Evolutionary conservation across 1,140 invertebrate genomes (phyloP).

Genomic region (Stenopsyche tienmushanensis): DNA sequence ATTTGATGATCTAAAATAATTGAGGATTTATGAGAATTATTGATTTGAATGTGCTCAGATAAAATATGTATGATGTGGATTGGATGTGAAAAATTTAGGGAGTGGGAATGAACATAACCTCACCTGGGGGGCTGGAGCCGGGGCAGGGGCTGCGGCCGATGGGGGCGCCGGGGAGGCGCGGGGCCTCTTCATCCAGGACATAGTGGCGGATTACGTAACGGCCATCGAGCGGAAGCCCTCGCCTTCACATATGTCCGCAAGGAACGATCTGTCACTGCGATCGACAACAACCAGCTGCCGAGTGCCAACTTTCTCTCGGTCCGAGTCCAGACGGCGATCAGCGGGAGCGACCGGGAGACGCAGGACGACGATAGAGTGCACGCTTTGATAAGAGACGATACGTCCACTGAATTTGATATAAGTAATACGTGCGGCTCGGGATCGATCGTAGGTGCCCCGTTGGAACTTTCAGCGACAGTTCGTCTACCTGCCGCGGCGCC

Average conservation of each 20-base stretch:
- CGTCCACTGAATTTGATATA: no score
- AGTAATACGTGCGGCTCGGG: constrained; percentile 38
- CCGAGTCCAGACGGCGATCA: not conserved
- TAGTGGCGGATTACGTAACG: constrained; percentile 49
- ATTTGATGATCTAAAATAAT: no score
- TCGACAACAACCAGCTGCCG: not conserved
- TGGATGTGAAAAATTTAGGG: no score
- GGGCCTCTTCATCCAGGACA: constrained; percentile 55
- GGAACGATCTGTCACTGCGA: not conserved
- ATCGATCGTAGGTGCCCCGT: constrained; percentile 58
- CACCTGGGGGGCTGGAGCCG: constrained; percentile 34
- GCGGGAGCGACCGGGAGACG: not conserved
- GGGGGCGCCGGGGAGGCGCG: constrained; percentile 46
- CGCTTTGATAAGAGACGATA: constrained; percentile 16
- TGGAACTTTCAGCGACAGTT: constrained; percentile 47
- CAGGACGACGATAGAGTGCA: not conserved
- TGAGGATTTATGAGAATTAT: no score
- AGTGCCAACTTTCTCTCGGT: not conserved
- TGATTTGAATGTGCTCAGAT: not conserved
- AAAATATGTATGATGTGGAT: not conserved
- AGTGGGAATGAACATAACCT: no score
- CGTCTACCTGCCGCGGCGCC: constrained; percentile 10
- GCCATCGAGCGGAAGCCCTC: not conserved
- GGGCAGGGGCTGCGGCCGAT: constrained; percentile 43
- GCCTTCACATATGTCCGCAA: not conserved